These are phyloP conservation scores for Ophraella communa DNA, from an alignment of 2,888 invertebrate genomes.

Conservation along the genomic window DNA sequence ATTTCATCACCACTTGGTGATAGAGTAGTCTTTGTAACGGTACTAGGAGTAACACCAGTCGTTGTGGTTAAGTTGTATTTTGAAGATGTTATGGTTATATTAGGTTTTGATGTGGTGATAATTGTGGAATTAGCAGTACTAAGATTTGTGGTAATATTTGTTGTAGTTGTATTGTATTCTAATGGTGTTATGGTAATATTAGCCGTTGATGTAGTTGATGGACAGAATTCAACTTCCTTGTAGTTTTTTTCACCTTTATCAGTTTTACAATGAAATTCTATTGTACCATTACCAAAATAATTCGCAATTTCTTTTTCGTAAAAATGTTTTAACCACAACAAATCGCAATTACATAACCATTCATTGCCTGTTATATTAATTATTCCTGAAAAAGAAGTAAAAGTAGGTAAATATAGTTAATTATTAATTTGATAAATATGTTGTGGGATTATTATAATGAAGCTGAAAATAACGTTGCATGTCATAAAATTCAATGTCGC, in stretches of 20 bases:
- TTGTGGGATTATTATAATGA: no score
- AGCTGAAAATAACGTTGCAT: no score
- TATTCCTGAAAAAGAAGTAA: slow-evolving; percentile 11
- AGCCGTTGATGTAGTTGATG: slow-evolving; percentile 2
- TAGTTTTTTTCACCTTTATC: slow-evolving; percentile 12
- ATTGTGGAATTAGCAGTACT: no score
- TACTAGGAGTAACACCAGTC: background rate
- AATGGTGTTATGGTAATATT: background rate
- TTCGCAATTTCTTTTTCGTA: slow-evolving; percentile 10
- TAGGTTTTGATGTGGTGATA: background rate
- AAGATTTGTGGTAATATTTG: slow-evolving; percentile 1
- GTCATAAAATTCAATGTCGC: no score
- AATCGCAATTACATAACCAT: slow-evolving; percentile 32
- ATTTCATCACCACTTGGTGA: background rate
- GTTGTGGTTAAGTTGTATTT: background rate
- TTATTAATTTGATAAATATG: background rate
- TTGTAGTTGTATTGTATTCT: slow-evolving; percentile 1
- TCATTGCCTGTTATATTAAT: slow-evolving; percentile 21
- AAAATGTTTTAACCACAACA: slow-evolving; percentile 29
- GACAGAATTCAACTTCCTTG: slow-evolving; percentile 26
- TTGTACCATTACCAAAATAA: slow-evolving; percentile 17
- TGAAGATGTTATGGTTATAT: background rate
- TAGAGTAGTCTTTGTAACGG: background rate
- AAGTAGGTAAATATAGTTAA: background rate
- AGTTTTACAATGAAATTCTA: slow-evolving; percentile 20